Evolutionary conservation across 2,113 vertebrate genomes (phyloP).

Genomic region (Nycticebus coucang): DNA sequence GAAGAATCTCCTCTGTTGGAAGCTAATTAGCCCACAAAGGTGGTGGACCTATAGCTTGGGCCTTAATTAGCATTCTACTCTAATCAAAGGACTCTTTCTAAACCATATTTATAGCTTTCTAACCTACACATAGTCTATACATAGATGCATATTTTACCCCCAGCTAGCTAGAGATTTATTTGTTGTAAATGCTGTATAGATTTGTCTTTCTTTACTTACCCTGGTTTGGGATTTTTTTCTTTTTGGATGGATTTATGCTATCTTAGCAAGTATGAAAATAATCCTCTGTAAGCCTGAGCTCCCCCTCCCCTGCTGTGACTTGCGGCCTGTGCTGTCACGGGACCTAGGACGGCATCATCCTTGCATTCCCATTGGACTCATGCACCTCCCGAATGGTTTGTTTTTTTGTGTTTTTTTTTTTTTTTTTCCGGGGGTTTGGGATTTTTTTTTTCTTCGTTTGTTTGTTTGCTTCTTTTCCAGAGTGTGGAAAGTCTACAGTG

Average conservation of each 20-base stretch:
- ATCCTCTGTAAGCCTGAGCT: slow-evolving; percentile 61
- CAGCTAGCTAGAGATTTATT: slow-evolving; percentile 82
- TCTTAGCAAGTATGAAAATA: slow-evolving; percentile 80
- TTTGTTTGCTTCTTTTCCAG: slow-evolving; percentile 69
- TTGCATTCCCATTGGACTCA: slow-evolving; percentile 72
- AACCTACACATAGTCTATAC: slow-evolving; percentile 82
- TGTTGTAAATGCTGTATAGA: slow-evolving; percentile 91
- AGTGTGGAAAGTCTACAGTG: slow-evolving; percentile 81
- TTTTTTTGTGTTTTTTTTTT: background rate
- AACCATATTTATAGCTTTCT: slow-evolving; percentile 80
- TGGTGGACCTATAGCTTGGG: slow-evolving; percentile 61
- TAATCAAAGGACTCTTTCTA: slow-evolving; percentile 75
- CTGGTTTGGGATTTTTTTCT: slow-evolving; percentile 74
- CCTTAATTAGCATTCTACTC: slow-evolving; percentile 72
- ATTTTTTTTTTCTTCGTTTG: background rate
- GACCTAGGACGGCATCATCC: background rate
- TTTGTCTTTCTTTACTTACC: slow-evolving; percentile 79
- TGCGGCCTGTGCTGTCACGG: background rate
- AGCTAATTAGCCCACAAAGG: slow-evolving; percentile 69
- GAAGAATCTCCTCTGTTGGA: slow-evolving; percentile 48
- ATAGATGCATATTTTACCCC: slow-evolving; percentile 75
- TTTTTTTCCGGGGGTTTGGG: background rate
- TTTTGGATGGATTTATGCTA: slow-evolving; percentile 69
- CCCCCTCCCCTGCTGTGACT: slow-evolving; percentile 27
- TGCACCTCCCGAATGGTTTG: slow-evolving; percentile 45